Evolutionary conservation across 2,888 invertebrate genomes (phyloP).

Genomic region (Hirtodrosophila alboralis): DNA sequence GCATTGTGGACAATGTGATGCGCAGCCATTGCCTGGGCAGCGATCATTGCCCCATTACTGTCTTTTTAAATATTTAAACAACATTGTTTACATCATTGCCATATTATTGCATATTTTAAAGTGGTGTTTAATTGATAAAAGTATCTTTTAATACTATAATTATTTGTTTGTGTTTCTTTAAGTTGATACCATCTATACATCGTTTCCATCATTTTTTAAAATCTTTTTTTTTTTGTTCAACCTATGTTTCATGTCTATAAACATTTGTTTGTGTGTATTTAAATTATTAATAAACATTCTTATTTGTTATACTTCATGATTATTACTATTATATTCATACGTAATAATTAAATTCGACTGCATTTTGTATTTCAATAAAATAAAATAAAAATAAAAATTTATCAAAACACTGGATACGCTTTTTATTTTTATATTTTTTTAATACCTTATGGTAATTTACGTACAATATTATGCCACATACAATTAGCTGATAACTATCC

Average conservation of each 20-base stretch:
- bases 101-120: too few relatives aligned
- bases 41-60: slow-evolving; percentile 97
- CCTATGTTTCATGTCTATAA: too few relatives aligned
- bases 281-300: slow-evolving; percentile 4
- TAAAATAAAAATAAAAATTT: slow-evolving; percentile 14
- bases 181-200: too few relatives aligned
- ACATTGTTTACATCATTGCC: too few relatives aligned
- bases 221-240: background rate
- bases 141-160: background rate
- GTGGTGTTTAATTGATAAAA: too few relatives aligned
- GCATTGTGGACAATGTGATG: slow-evolving; percentile 94
- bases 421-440: slow-evolving; percentile 25
- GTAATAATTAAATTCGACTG: slow-evolving; percentile 19
- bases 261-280: slow-evolving; percentile 3
- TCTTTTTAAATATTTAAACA: slow-evolving; percentile 87
- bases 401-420: slow-evolving; percentile 13
- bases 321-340: slow-evolving; percentile 5
- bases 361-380: slow-evolving; percentile 42
- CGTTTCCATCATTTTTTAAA: background rate
- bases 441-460: slow-evolving; percentile 65
- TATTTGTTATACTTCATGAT: slow-evolving; percentile 2
- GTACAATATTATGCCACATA: slow-evolving; percentile 40
- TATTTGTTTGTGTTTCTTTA: background rate
- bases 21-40: slow-evolving; percentile 93
- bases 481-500: slow-evolving; percentile 33